Evolutionary conservation across 1,140 invertebrate genomes (phyloP).

Genomic region (Drosophila sucinea): DNA sequence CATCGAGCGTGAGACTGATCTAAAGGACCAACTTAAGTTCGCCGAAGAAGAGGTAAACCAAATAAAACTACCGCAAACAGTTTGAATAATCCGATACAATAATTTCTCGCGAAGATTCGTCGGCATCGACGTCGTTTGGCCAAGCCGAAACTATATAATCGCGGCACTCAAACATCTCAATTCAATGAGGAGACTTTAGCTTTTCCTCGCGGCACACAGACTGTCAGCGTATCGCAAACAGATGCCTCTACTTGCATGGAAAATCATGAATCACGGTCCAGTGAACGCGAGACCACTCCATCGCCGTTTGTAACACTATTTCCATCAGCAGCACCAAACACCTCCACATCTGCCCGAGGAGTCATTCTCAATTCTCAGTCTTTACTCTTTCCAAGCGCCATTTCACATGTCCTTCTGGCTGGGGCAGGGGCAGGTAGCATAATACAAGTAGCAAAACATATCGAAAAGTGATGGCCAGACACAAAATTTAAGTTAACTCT

Average conservation of each 20-base stretch:
- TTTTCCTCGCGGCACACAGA: conserved; percentile 74
- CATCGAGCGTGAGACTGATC: conserved; percentile 95
- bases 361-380: conserved; percentile 39
- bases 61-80: no score
- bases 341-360: conserved; percentile 19
- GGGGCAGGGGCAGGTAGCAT: conserved; percentile 25
- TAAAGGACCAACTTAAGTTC: conserved; percentile 94
- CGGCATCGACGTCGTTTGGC: conserved; percentile 24
- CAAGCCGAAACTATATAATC: conserved; percentile 54
- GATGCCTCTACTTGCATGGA: conserved; percentile 41
- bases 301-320: conserved; percentile 68
- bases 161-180: conserved; percentile 70
- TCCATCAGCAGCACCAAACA: conserved; percentile 39
- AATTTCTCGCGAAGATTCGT: conserved; percentile 50
- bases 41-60: conserved; percentile 92
- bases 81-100: conserved; percentile 36
- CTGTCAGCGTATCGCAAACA: conserved; percentile 4
- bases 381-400: conserved; percentile 73
- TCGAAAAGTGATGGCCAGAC: neutral
- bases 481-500: neutral
- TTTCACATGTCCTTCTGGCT: conserved; percentile 66
- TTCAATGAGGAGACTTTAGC: conserved; percentile 38
- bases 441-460: neutral
- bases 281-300: conserved; percentile 57
- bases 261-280: conserved; percentile 26